phyloP scores from a whole-genome alignment of 1,140 invertebrate genomes.

The Drosophila pachea region DNA sequence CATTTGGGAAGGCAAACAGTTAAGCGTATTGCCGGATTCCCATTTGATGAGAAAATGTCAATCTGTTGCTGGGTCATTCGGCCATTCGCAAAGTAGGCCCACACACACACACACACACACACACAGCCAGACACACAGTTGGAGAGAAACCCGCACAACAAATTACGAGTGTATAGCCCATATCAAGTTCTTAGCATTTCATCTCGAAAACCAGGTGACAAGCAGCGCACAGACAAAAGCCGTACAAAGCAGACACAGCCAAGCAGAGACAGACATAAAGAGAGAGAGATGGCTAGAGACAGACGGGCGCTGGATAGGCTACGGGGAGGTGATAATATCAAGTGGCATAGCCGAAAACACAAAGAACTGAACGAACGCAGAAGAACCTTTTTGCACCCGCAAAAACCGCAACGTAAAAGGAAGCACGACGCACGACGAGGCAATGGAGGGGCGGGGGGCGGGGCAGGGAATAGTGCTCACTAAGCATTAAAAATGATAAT shows the following conservation, averaged over 20 bases:
- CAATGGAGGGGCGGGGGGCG: not conserved
- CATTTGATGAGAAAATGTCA: slow-evolving; percentile 63
- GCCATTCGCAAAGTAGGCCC: slow-evolving; percentile 10
- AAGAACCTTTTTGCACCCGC: slow-evolving; percentile 4
- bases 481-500: slow-evolving; percentile 77
- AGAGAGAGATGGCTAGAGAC: slow-evolving; percentile 6
- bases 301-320: not conserved
- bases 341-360: slow-evolving; percentile 62
- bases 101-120: slow-evolving; percentile 14
- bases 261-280: slow-evolving; percentile 12
- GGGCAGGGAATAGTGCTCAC: slow-evolving; percentile 68
- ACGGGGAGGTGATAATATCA: slow-evolving; percentile 67
- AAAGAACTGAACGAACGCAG: slow-evolving; percentile 23
- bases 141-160: slow-evolving; percentile 34
- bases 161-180: slow-evolving; percentile 61
- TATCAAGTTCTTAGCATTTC: slow-evolving; percentile 57
- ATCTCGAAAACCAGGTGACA: slow-evolving; percentile 61
- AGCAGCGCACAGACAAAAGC: slow-evolving; percentile 51
- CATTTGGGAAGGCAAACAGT: slow-evolving; percentile 23
- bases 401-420: slow-evolving; percentile 53
- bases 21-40: slow-evolving; percentile 33
- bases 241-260: slow-evolving; percentile 20
- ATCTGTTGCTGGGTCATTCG: slow-evolving; percentile 56
- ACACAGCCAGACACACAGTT: not conserved
- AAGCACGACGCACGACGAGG: too few species aligned